phyloP scores from a whole-genome alignment of 2,888 invertebrate species.

The Troides aeacus region DNA sequence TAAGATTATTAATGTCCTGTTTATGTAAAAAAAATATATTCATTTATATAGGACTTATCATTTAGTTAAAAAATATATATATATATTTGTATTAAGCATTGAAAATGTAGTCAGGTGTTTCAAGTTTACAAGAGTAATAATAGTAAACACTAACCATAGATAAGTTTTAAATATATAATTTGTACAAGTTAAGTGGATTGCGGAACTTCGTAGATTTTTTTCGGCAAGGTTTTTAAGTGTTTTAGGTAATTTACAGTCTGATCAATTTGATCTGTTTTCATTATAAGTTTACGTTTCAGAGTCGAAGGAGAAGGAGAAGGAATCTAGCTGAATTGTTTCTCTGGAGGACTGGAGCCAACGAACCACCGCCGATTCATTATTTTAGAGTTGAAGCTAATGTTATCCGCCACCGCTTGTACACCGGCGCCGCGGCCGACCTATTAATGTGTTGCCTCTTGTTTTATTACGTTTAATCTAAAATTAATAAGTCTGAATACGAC shows the following conservation, averaged over 20 bases:
- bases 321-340: constrained; percentile 83
- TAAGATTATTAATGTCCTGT: no score
- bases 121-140: no score
- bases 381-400: constrained; percentile 64
- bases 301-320: constrained; percentile 85
- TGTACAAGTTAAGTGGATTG: not conserved
- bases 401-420: constrained; percentile 40
- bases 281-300: constrained; percentile 66
- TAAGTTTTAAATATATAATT: no score
- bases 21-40: no score
- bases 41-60: no score
- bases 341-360: constrained; percentile 68
- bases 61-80: no score
- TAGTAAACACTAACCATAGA: no score
- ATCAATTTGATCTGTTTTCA: not conserved
- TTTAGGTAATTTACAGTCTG: not conserved
- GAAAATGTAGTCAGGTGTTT: no score
- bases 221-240: not conserved
- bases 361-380: constrained; percentile 79
- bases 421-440: constrained; percentile 46
- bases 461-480: constrained; percentile 50
- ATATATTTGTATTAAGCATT: no score
- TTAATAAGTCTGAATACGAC: constrained; percentile 58
- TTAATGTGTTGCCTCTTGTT: constrained; percentile 68
- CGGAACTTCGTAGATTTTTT: not conserved